Evolutionary conservation across 2,888 invertebrate genomes (phyloP).

Genomic region (Lithodes maja): DNA sequence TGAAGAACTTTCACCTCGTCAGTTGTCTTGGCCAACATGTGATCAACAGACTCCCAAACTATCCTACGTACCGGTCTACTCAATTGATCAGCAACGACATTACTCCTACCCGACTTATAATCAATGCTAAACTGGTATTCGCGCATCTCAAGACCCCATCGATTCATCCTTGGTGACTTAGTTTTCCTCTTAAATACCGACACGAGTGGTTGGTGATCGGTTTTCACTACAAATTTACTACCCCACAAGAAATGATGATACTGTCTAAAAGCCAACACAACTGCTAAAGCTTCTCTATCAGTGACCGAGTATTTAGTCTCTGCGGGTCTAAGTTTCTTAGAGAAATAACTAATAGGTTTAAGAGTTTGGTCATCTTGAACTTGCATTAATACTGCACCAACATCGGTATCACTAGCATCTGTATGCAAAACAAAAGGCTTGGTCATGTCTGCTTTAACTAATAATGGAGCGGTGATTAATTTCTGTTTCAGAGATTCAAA

Average conservation of each 20-base stretch:
- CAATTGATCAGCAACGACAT: constrained; percentile 1
- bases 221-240: not conserved
- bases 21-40: not conserved
- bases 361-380: not conserved
- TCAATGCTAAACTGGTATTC: not conserved
- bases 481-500: not conserved
- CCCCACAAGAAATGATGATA: constrained; percentile 13
- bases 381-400: constrained; percentile 12
- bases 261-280: not conserved
- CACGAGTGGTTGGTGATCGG: constrained; percentile 8
- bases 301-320: not conserved
- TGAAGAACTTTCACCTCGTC: not conserved
- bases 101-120: not conserved
- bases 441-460: not conserved
- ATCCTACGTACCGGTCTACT: not conserved
- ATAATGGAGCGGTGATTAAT: not conserved
- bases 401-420: not conserved
- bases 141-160: constrained; percentile 15
- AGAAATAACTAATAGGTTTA: not conserved
- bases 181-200: constrained; percentile 12
- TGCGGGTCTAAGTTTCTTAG: not conserved
- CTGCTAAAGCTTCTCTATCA: constrained; percentile 8
- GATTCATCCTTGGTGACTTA: constrained; percentile 20
- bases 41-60: not conserved
- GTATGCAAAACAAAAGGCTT: not conserved